These are phyloP conservation scores for Gopherus flavomarginatus DNA, from an alignment of 2,113 vertebrate genomes.

Conservation along the genomic window DNA sequence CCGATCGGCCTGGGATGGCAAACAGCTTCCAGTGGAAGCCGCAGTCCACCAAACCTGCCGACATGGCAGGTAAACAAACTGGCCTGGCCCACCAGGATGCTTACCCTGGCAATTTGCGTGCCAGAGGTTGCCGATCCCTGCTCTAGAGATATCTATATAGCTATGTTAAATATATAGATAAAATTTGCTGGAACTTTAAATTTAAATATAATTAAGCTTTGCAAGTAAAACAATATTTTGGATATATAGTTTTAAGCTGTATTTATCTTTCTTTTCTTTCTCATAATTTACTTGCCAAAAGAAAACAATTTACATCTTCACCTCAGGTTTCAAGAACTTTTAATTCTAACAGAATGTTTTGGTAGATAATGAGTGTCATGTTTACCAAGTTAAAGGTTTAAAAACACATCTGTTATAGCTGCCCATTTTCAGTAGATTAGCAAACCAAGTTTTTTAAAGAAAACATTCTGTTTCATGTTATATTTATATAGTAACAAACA, in stretches of 20 bases:
- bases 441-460: constrained; percentile 46
- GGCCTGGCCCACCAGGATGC: too few species aligned
- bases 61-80: too few species aligned
- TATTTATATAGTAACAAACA: constrained; percentile 40
- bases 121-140: too few species aligned
- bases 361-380: constrained; percentile 37
- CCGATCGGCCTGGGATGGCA: too few species aligned
- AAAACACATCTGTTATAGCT: constrained; percentile 46
- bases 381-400: constrained; percentile 59
- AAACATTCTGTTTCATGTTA: constrained; percentile 49
- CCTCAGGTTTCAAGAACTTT: constrained; percentile 36
- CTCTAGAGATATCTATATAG: background rate
- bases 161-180: background rate
- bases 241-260: background rate
- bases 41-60: too few species aligned
- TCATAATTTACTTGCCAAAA: constrained; percentile 43
- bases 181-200: background rate
- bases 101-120: too few species aligned
- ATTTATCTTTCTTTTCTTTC: background rate
- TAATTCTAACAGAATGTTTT: constrained; percentile 49
- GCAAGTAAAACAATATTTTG: constrained; percentile 15
- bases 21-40: too few species aligned
- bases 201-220: constrained; percentile 30
- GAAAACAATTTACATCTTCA: constrained; percentile 51
- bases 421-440: constrained; percentile 54